Evolutionary conservation across 2,113 vertebrate genomes (phyloP).

Genomic region (Amblyopsis rosae): DNA sequence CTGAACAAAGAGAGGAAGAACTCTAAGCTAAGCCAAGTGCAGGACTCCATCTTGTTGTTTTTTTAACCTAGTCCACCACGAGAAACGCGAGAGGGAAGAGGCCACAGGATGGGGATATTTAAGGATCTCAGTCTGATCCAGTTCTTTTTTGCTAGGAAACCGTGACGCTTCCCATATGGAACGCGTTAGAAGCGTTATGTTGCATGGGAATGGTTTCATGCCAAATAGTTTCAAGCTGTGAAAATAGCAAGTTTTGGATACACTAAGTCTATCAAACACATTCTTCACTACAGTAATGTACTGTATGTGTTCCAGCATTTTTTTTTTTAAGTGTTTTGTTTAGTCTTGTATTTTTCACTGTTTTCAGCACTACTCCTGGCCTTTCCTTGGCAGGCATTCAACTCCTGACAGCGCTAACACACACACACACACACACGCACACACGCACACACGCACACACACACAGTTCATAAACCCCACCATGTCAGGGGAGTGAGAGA

Average conservation of each 20-base stretch:
- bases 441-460: slow-evolving; percentile 12
- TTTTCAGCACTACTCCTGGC: slow-evolving; percentile 8
- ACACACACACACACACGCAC: slow-evolving; percentile 10
- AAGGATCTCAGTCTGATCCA: slow-evolving; percentile 52
- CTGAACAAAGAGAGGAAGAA: slow-evolving; percentile 64
- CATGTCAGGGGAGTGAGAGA: slow-evolving; percentile 28
- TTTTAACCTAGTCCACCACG: slow-evolving; percentile 38
- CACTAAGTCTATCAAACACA: slow-evolving; percentile 43
- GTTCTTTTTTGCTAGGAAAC: slow-evolving; percentile 38
- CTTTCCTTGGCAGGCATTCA: slow-evolving; percentile 32
- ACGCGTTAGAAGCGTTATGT: slow-evolving; percentile 42
- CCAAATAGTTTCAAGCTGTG: slow-evolving; percentile 50
- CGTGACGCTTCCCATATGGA: slow-evolving; percentile 47
- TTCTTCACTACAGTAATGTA: slow-evolving; percentile 12
- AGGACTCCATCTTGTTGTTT: slow-evolving; percentile 37
- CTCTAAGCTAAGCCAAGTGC: slow-evolving; percentile 45
- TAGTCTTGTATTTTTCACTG: slow-evolving; percentile 31
- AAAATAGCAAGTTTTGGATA: slow-evolving; percentile 47
- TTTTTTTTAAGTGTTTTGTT: slow-evolving; percentile 29
- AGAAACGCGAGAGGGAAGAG: slow-evolving; percentile 46
- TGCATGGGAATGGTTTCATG: slow-evolving; percentile 36
- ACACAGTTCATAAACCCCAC: slow-evolving; percentile 8
- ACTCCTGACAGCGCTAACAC: slow-evolving; percentile 14
- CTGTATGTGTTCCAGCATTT: slow-evolving; percentile 40
- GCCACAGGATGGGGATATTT: slow-evolving; percentile 42